These are phyloP conservation scores for Mastomys coucha DNA, from an alignment of 2,113 vertebrate genomes.

Conservation along the genomic window DNA sequence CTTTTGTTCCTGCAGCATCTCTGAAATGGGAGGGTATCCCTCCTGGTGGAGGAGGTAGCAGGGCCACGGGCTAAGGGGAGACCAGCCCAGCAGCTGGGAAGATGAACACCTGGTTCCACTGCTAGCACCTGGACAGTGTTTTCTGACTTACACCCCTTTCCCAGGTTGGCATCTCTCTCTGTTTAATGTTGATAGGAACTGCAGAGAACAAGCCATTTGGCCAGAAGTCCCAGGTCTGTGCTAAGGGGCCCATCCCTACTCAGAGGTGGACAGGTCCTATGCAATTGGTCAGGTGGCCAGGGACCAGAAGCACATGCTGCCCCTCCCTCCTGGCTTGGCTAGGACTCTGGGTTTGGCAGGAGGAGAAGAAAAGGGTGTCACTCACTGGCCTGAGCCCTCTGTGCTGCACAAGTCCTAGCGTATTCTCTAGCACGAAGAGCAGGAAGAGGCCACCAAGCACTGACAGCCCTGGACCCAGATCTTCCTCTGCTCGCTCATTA, in stretches of 20 bases:
- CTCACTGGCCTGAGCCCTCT: slow-evolving; percentile 75
- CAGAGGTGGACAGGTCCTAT: neutral
- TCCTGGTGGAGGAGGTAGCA: slow-evolving; percentile 68
- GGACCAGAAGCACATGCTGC: neutral
- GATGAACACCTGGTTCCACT: slow-evolving; percentile 47
- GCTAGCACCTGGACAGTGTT: neutral
- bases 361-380: slow-evolving; percentile 48
- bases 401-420: slow-evolving; percentile 77
- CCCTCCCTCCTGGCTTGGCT: neutral
- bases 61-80: slow-evolving; percentile 44
- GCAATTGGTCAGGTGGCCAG: neutral
- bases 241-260: neutral
- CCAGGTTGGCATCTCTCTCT: neutral
- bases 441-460: slow-evolving; percentile 89
- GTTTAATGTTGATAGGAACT: slow-evolving; percentile 55
- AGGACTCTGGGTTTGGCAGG: neutral
- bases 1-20: slow-evolving; percentile 59
- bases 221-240: neutral
- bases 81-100: slow-evolving; percentile 49
- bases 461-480: slow-evolving; percentile 85
- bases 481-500: slow-evolving; percentile 60
- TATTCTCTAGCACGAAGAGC: slow-evolving; percentile 88
- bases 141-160: slow-evolving; percentile 16
- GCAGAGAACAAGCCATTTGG: neutral
- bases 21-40: slow-evolving; percentile 69